These are phyloP conservation scores for Akabosia matsudoensis DNA, from an alignment of 1,140 invertebrate species.

Conservation along the genomic window DNA sequence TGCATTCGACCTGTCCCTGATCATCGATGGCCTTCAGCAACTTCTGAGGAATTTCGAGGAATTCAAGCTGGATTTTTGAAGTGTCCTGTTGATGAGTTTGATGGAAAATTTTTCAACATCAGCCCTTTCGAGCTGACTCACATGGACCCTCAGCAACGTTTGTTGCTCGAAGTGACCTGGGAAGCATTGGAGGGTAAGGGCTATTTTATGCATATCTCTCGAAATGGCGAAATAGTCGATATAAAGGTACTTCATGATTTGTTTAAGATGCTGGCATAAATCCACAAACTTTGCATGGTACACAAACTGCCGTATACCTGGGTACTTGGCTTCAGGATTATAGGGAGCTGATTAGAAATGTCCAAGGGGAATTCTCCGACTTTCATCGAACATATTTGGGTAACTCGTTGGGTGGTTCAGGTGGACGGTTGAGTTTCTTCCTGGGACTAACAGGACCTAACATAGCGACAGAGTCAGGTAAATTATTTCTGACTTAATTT, in stretches of 20 bases:
- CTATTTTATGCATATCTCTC: too few species aligned
- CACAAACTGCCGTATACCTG: not conserved
- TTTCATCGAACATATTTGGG: slow-evolving; percentile 8
- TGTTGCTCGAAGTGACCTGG: slow-evolving; percentile 46
- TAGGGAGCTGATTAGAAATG: not conserved
- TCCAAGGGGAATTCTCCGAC: not conserved
- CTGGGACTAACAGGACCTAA: slow-evolving; percentile 5
- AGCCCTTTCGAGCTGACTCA: not conserved
- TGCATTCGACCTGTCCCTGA: not conserved
- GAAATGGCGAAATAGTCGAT: too few species aligned
- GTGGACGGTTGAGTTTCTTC: not conserved
- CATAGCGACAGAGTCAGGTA: slow-evolving; percentile 4
- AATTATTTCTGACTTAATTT: too few species aligned
- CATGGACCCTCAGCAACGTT: slow-evolving; percentile 6
- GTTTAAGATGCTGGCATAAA: slow-evolving; percentile 45
- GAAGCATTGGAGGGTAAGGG: slow-evolving; percentile 17
- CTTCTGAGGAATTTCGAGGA: not conserved
- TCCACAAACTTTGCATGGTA: slow-evolving; percentile 13
- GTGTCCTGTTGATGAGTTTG: slow-evolving; percentile 10
- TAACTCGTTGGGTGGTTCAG: slow-evolving; percentile 1
- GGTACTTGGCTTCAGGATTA: slow-evolving; percentile 1
- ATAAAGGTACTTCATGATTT: too few species aligned
- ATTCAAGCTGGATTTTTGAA: slow-evolving; percentile 10
- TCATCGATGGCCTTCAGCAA: slow-evolving; percentile 7
- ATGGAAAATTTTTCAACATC: slow-evolving; percentile 24